Evolutionary conservation across 1,140 invertebrate species (phyloP), one percentile per base, ranked within the genome.

Genomic region (Drosophila sp.): DNA sequence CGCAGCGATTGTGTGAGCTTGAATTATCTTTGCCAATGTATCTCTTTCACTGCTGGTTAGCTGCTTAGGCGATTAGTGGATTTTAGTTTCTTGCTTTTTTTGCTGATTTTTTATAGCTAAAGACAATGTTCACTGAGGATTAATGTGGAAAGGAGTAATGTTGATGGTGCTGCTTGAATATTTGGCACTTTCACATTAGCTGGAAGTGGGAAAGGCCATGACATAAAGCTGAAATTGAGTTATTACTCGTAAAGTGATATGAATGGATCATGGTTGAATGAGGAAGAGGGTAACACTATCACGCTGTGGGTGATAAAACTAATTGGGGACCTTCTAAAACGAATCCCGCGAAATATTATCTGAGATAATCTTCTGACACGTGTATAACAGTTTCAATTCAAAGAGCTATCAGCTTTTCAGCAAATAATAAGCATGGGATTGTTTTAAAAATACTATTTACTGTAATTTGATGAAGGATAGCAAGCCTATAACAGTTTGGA

Each of bases 221-320:
- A 50, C 44, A 40, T 76, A 70, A 66, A 70, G 60, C 73, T 63
- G 80, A 75, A 82, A 83, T 82, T 82, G 80, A 82, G 74, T 82
- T 82, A 82, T 82, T 83, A 65, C 64, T 35, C 11, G 41, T 44
- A 68, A 76, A 40, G 4, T 57, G 55, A 29, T 65, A 40, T 64
- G 56, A 60, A 56, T 30, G 44, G 23, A 32, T 2, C 64, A 68
- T 54, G 33, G 64, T 50, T n/a, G 50, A 10, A 38, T 8, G 10
- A 7, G n/a, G 2, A 5, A 6, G 4, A 17, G 10, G 57, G 57
- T 5, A 35, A 1, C 2, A 38, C 1, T 11, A 11, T 38, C 10
- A 8, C 2, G 1, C 3, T 10, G 10, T 35, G 17, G 17, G 17
- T 17, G 17, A 0, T 0, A 17, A 17, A 17, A 17, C 17, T 17